These are phyloP conservation scores for Isoperla grammatica DNA, from an alignment of 2,888 invertebrate species.

Conservation along the genomic window DNA sequence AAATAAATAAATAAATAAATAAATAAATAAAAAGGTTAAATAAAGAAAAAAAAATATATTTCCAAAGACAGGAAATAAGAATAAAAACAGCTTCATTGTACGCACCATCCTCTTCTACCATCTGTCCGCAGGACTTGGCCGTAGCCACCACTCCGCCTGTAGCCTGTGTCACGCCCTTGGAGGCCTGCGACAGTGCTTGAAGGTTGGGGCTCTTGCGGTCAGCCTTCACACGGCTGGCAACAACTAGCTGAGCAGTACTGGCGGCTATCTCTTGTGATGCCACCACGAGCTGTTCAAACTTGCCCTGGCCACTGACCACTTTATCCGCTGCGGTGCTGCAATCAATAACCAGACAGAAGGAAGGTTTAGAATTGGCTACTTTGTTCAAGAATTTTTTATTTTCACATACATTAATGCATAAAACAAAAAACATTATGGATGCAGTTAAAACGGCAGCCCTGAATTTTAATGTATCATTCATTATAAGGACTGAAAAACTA, in stretches of 20 bases:
- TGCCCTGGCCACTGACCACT: conserved; percentile 77
- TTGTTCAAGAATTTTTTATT: not conserved
- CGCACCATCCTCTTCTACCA: conserved; percentile 74
- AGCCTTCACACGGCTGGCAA: conserved; percentile 94
- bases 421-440: too few species aligned
- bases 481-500: too few species aligned
- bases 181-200: conserved; percentile 75
- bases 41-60: too few species aligned
- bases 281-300: conserved; percentile 88
- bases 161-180: conserved; percentile 82
- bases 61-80: not conserved
- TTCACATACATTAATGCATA: not conserved
- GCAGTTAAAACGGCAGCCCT: too few species aligned
- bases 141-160: conserved; percentile 92
- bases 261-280: conserved; percentile 96
- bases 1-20: too few species aligned
- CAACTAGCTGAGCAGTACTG: conserved; percentile 94
- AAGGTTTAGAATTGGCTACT: not conserved
- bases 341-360: conserved; percentile 12
- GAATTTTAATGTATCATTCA: too few species aligned
- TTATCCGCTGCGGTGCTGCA: conserved; percentile 85
- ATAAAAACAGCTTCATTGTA: not conserved
- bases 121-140: conserved; percentile 81
- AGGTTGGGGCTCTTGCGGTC: conserved; percentile 75
- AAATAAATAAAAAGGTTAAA: too few species aligned